phyloP scores from a whole-genome alignment of 37 sponge, comb jelly and placozoan species.

The Beroe ovata region DNA sequence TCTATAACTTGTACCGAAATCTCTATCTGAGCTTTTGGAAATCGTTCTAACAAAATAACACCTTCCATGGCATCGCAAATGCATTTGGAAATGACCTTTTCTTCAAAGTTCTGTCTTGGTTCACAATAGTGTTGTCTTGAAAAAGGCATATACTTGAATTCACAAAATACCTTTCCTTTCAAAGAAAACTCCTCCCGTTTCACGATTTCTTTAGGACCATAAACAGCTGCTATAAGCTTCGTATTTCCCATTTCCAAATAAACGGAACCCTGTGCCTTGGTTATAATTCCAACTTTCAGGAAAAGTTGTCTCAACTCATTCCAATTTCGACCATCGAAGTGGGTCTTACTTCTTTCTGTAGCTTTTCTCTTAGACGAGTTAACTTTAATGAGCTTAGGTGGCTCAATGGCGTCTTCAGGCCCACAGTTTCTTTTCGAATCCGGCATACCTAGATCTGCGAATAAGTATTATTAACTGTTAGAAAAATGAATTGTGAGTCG shows the following conservation, averaged over 20 bases:
- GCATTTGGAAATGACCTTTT: slow-evolving; percentile 41
- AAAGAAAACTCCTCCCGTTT: slow-evolving; percentile 50
- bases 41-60: slow-evolving; percentile 21
- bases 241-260: slow-evolving; percentile 45
- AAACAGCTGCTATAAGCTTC: slow-evolving; percentile 44
- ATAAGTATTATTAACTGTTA: too few relatives aligned
- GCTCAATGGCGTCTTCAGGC: slow-evolving; percentile 36
- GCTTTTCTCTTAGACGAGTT: background rate
- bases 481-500: too few relatives aligned
- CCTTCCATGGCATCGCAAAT: slow-evolving; percentile 67
- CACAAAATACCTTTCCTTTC: slow-evolving; percentile 50
- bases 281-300: slow-evolving; percentile 34
- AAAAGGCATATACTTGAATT: slow-evolving; percentile 64
- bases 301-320: slow-evolving; percentile 1
- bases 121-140: slow-evolving; percentile 13
- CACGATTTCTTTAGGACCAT: slow-evolving; percentile 52
- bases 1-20: slow-evolving; percentile 47
- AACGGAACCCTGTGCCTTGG: slow-evolving; percentile 56
- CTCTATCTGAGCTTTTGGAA: slow-evolving; percentile 45
- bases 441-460: too few relatives aligned
- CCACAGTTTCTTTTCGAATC: slow-evolving; percentile 55
- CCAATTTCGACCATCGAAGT: slow-evolving; percentile 25
- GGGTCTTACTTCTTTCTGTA: background rate
- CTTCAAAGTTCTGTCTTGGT: slow-evolving; percentile 47
- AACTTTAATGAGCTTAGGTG: background rate